Evolutionary conservation across 2,797 vertebrate genomes (phyloP).

Genomic region (Steatocranus sp.): DNA sequence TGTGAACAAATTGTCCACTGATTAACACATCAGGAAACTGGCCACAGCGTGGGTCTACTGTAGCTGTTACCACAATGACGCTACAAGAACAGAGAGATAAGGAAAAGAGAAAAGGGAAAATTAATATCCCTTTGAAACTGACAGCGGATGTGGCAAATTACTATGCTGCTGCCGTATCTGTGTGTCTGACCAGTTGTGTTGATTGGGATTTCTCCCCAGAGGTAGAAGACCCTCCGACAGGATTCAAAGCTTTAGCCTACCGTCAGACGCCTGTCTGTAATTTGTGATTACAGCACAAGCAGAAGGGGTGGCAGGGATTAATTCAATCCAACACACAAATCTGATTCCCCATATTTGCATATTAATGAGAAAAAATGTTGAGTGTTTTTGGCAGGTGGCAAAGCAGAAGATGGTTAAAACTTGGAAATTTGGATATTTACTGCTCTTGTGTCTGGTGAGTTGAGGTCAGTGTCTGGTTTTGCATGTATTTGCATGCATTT

Average conservation of each 20-base stretch:
- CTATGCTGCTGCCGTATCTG: constrained; percentile 51
- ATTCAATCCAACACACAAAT: constrained; percentile 75
- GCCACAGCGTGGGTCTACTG: constrained; percentile 22
- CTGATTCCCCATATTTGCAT: constrained; percentile 80
- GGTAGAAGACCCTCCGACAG: constrained; percentile 64
- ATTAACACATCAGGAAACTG: constrained; percentile 61
- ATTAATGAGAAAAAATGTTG: constrained; percentile 73
- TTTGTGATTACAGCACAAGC: constrained; percentile 76
- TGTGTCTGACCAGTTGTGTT: constrained; percentile 63
- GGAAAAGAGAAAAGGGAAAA: constrained; percentile 52
- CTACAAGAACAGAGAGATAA: constrained; percentile 46
- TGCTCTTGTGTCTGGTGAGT: constrained; percentile 63
- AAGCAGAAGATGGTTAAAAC: constrained; percentile 64
- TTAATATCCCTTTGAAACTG: constrained; percentile 65
- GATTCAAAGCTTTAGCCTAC: constrained; percentile 64
- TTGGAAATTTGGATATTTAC: constrained; percentile 68
- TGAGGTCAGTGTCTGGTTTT: constrained; percentile 70
- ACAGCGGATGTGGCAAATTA: constrained; percentile 56
- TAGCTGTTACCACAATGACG: constrained; percentile 36
- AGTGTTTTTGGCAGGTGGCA: constrained; percentile 69
- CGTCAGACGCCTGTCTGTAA: constrained; percentile 74
- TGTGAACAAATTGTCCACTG: constrained; percentile 59
- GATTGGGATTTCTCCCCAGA: constrained; percentile 73
- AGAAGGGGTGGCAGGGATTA: constrained; percentile 73
- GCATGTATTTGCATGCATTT: constrained; percentile 75